Percentiles rank a stretch among this genome's conserved stretches.
Conservation (phyloP, 2,113 vertebrate species). For the Malurus alboscapulatus region DNA sequence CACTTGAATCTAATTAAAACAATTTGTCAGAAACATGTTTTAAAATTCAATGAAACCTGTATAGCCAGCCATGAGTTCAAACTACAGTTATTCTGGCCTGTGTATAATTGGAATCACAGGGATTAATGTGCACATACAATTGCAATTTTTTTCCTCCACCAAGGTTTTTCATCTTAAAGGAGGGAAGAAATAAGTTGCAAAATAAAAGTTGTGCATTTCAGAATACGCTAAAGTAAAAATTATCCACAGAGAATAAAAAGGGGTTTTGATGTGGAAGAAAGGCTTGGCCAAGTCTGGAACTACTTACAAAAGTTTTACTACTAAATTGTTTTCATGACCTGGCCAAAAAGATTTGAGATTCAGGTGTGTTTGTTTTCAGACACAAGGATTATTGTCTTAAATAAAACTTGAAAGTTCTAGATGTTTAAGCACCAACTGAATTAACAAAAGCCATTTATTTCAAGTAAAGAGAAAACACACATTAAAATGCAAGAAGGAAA, state of each 20-base stretch:
- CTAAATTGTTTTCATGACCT: neutral
- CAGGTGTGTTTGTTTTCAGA: neutral
- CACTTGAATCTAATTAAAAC: slow-evolving; percentile 50
- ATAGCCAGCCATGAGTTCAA: slow-evolving; percentile 34
- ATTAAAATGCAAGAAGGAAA: slow-evolving; percentile 3
- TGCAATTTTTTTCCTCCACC: neutral
- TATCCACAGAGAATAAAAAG: neutral
- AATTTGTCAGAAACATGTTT: slow-evolving; percentile 48
- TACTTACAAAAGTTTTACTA: neutral
- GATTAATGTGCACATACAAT: slow-evolving; percentile 19
- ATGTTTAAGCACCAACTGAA: neutral
- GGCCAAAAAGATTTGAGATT: neutral
- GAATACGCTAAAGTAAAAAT: neutral
- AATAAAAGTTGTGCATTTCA: neutral
- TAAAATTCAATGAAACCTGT: slow-evolving; percentile 40
- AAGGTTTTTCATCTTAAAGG: slow-evolving; percentile 14
- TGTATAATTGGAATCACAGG: slow-evolving; percentile 30
- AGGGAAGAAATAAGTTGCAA: slow-evolving; percentile 2
- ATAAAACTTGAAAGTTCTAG: neutral
- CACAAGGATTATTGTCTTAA: neutral
- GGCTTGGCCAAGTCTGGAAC: neutral
- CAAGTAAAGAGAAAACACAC: neutral
- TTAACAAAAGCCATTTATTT: slow-evolving; percentile 18
- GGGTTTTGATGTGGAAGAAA: neutral
- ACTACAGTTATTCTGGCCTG: slow-evolving; percentile 29